Conservation (phyloP, 37 sponge, comb jelly and placozoan genomes). For the Amphimedon queenslandica region DNA sequence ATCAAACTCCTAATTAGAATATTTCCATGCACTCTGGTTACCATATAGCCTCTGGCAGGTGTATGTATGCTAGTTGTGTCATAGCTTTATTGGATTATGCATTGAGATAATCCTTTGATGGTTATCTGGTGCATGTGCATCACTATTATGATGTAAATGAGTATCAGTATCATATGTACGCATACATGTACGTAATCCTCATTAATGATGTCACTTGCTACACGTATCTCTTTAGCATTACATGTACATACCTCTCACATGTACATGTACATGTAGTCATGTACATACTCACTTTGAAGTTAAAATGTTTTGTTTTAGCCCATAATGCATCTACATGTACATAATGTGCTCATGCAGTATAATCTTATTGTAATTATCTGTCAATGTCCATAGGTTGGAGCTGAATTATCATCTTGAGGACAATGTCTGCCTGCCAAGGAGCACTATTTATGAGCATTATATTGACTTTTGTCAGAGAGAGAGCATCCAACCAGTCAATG, state of each 20-base stretch:
- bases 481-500: slow-evolving; percentile 76
- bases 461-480: slow-evolving; percentile 80
- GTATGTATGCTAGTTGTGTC: too few relatives aligned
- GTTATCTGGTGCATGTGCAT: too few relatives aligned
- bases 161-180: too few relatives aligned
- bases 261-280: neutral
- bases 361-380: neutral
- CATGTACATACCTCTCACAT: slow-evolving; percentile 15
- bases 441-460: slow-evolving; percentile 91
- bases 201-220: too few relatives aligned
- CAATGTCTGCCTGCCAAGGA: slow-evolving; percentile 84
- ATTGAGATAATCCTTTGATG: too few relatives aligned
- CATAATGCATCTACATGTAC: neutral
- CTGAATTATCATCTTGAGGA: slow-evolving; percentile 84
- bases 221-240: neutral
- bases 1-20: too few relatives aligned
- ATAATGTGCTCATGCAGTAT: neutral
- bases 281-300: too few relatives aligned
- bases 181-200: too few relatives aligned
- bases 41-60: too few relatives aligned
- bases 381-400: slow-evolving; percentile 53
- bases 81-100: too few relatives aligned
- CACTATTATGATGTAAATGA: too few relatives aligned
- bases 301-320: neutral
- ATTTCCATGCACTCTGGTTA: too few relatives aligned